Evolutionary conservation across 2,113 vertebrate genomes (phyloP), one percentile per base, ranked within the genome.

Genomic region (Chionodraco myersi): DNA sequence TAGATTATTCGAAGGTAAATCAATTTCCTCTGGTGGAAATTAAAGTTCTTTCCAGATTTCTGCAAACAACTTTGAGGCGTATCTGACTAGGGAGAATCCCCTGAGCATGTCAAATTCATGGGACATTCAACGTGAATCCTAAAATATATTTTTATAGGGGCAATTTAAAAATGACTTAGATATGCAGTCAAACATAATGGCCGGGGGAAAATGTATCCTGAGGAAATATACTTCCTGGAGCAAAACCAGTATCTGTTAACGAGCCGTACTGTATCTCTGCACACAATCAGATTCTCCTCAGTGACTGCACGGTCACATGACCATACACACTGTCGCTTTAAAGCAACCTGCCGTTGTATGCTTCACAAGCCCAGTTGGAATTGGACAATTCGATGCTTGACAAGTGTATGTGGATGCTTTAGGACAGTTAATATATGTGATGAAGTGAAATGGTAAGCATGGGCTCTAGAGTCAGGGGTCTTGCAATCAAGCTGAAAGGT

Each of bases 401-500:
- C 23, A 51, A 23, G 26, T 30, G 69, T 63, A 23, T 8, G 52
- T 60, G 49, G 45, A 26, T 3, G 10, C 41, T 51, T 76, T 60
- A 18, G n/a, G 48, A 82, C 48, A 21, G 23, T 45, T n/a, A 56
- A 56, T 56, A 62, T 21, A 79, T 53, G 48, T 61, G 62, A 84
- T 73, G 62, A 2, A 56, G 16, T 47, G 58, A 61, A 60, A 60
- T 44, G 41, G 47, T 30, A 30, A 54, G 53, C 59, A 59, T 11
- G 15, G 14, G 48, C n/a, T 65, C 5, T 2, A 53, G 60, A 11
- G 16, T 14, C 15, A 0, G 0, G 44, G 59, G 57, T 72, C 36
- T 18, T 59, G 75, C 53, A 88, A 82, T 90, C 63, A 74, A 48
- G 45, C 54, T 86, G 79, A 90, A 84, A 88, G 80, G 74, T 14